Conservation (phyloP, 2,113 vertebrate genomes). For the Loxodonta africana region DNA sequence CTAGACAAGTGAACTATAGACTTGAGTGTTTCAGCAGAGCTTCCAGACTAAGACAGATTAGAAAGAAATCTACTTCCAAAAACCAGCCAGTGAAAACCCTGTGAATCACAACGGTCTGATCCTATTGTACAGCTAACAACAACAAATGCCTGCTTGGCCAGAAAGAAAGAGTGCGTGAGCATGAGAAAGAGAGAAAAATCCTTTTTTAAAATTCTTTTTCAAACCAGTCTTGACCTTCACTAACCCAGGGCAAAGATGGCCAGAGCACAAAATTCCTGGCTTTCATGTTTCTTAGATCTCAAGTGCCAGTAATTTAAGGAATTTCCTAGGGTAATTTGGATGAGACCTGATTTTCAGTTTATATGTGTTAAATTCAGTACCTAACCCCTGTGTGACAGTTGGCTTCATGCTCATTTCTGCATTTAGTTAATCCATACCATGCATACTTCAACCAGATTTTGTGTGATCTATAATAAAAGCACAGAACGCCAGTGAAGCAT, state of each 20-base stretch:
- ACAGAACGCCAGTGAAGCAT: not conserved
- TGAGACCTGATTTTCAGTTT: not conserved
- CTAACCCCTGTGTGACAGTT: not conserved
- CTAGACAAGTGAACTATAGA: not conserved
- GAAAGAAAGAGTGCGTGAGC: not conserved
- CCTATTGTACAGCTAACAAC: not conserved
- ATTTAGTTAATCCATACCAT: not conserved
- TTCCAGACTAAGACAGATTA: not conserved
- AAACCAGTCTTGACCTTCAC: not conserved
- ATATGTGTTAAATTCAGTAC: not conserved
- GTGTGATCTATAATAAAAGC: not conserved
- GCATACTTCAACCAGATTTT: not conserved
- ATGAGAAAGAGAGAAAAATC: not conserved
- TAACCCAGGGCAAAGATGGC: not conserved
- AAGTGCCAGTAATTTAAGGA: not conserved
- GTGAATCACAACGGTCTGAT: not conserved
- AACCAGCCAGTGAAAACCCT: not conserved
- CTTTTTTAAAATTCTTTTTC: not conserved
- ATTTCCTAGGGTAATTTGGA: not conserved
- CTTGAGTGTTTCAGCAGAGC: not conserved
- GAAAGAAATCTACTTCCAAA: not conserved
- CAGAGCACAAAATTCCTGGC: not conserved
- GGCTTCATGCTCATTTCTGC: not conserved
- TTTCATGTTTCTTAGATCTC: not conserved
- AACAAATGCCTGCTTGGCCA: not conserved